Base-by-base conservation (phyloP, 2,797 vertebrate genomes). In the Heterohyrax brucei region DNA sequence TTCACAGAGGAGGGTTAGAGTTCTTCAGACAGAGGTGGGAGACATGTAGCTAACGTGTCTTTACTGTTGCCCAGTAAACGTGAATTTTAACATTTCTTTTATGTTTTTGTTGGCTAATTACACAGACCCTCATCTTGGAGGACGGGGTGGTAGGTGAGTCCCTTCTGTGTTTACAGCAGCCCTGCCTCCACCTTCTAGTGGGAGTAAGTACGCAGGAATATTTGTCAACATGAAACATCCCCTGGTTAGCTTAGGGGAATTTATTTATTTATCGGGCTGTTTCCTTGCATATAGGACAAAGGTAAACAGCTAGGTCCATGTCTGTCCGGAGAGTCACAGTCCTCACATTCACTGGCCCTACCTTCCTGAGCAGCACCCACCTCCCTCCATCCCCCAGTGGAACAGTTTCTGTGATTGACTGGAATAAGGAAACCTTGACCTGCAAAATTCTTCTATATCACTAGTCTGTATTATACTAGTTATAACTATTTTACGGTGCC, bases 391-490 rank as follows among this genome's bases (percentile, higher is more conserved):
- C 39, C 2, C 68, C n/a, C 30, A 4, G 13, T 21, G 53, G 59
- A 1, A 22, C 7, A 1, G 44, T 66, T 76, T 39, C 26, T n/a
- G 24, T 78, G 59, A 16, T 8, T 46, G 22, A 10, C 16, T 5
- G n/a, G 68, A 13, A 1, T 66, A 33, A 10, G 0, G 14, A n/a
- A 24, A 0, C 1, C 4, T 18, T 68, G 3, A 39, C 3, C 14
- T 13, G 2, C 2, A 6, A 0, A 1, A 0, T 44, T 13, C 2
- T n/a, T 10, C 39, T 4, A 19, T 1, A 0, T 48, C 0, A 0
- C 16, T 50, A 9, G 10, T 39, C 7, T 4, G 5, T 3, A 3
- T 18, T 0, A 1, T 1, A 3, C 9, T 33, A 56, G 61, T 50
- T 46, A 3, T 0, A 4, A 44, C 21, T 1, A 33, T 70, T 33